Base-by-base conservation (phyloP, 2,113 vertebrate species). In the Castor canadensis region DNA sequence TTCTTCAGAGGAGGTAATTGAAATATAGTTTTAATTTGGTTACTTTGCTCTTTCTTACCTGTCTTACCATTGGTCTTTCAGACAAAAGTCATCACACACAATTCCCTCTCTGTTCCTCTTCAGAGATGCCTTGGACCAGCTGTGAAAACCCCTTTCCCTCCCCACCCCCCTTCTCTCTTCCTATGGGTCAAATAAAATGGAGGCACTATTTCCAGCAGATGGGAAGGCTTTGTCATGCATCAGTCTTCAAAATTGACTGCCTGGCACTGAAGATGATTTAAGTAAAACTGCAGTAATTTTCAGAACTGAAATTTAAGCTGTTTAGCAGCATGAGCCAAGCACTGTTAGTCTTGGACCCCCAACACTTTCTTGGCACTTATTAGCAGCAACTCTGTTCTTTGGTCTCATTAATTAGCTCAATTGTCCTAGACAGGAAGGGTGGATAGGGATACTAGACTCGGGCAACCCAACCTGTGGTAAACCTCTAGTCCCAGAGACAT, bases 301-400 rank as follows among this genome's bases (percentile, higher is more conserved):
- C 97, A 95, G 97, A 98, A 98, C 97, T 95, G 97, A 98, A 98
- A 98, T 94, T 98, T 98, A 98, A 98, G 97, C 98, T 97, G 89
- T 96, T 97, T 87, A 95, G 97, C 88, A 93, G 38, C 94, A 76
- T 79, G 97, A 98, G 97, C 97, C 98, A 98, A 98, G 82, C 79
- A 90, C 93, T 83, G 28, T 97, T 98, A 98, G 97, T 97, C 97
- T 96, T 97, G 96, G 97, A 95, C 96, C 96, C 92, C 96, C 97
- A 98, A 85, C 97, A 98, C 94, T 98, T 98, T 96, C 96, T 98
- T 98, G 98, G 98, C 96, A 67, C 96, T 66, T 95, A 73, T 91
- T 72, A 66, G 0, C 93, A 82, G 93, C 86, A 98, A 87, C 38
- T 67, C 96, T 97, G 89, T 98, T 98, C 79, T 96, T 93, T 83